Conservation (phyloP, 2,113 vertebrate genomes). For the Passerina amoena region DNA sequence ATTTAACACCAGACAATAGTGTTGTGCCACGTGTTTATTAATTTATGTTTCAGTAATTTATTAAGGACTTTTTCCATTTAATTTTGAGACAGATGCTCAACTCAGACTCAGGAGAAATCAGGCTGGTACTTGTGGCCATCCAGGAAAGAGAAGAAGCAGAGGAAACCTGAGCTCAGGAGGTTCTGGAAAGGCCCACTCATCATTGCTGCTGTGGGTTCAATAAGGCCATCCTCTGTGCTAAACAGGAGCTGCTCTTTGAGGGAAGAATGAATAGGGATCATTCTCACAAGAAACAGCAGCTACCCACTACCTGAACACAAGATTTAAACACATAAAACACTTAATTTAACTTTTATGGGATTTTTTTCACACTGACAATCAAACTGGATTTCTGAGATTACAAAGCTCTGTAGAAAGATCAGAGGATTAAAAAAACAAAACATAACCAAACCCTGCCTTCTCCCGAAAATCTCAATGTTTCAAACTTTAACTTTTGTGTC, state of each 20-base stretch:
- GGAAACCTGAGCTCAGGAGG: background rate
- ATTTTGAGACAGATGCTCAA: background rate
- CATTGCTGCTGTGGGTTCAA: background rate
- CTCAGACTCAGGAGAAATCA: background rate
- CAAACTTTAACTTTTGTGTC: background rate
- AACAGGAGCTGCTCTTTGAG: background rate
- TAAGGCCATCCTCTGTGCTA: background rate
- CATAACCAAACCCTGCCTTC: fast-evolving
- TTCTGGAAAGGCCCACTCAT: background rate
- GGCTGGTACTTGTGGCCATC: background rate
- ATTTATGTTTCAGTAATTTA: background rate
- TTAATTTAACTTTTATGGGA: background rate
- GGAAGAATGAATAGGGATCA: background rate
- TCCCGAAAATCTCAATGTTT: background rate
- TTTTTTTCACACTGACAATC: background rate
- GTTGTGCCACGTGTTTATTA: fast-evolving
- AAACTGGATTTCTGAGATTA: background rate
- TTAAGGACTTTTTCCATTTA: background rate
- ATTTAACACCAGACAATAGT: background rate
- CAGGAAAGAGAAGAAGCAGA: background rate
- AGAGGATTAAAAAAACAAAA: background rate
- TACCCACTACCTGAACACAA: background rate
- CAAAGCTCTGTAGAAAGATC: background rate
- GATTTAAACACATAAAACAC: background rate
- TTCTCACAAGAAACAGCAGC: background rate